Evolutionary conservation across 1,140 invertebrate genomes (phyloP), one percentile per base, ranked within the genome.

Genomic region (Sitobion miscanthi): DNA sequence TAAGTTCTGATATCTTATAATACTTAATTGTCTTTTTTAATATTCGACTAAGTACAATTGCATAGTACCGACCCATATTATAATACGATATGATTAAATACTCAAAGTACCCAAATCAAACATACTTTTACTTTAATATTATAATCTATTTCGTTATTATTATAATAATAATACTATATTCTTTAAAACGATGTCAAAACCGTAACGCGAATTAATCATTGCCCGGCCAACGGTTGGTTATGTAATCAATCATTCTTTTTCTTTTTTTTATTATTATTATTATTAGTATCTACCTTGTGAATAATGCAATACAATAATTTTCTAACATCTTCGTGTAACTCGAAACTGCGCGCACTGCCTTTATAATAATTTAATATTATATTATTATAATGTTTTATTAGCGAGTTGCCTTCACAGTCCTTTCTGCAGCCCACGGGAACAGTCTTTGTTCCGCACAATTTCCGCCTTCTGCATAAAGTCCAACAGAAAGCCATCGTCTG

Each of bases 211-310:
- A 88, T 88, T 88, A 88, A 88, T 88, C 47, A 88, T n/a, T 52
- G n/a, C 47, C n/a, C 42, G 42, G 42, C 42, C 47, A 35, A 35
- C 47, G 47, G 49, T 54, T 88, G 8, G 30, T 54, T 52, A 23
- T 52, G 47, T 54, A 89, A 89, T 89, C 87, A 89, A 89, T 89
- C 87, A 89, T 89, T 54, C 52, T 38, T 88, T 87, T 52, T 49
- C 8, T 7, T 42, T 85, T 9, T n/a, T 38, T 38, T 38, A 38
- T 38, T 42, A 42, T 42, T 69, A 69, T 69, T 77, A 77, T 77
- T 77, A 77, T 77, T n/a, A 77, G 62, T n/a, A 3, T 2, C 17
- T 89, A 54, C 87, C 87, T 54, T 54, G n/a, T 52, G 49, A 89
- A 54, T 54, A 54, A 89, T 11, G 87, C 30, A 54, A 89, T 54